These are phyloP conservation scores for Laspeyria flexula DNA, from an alignment of 2,888 invertebrate species.

Conservation along the genomic window DNA sequence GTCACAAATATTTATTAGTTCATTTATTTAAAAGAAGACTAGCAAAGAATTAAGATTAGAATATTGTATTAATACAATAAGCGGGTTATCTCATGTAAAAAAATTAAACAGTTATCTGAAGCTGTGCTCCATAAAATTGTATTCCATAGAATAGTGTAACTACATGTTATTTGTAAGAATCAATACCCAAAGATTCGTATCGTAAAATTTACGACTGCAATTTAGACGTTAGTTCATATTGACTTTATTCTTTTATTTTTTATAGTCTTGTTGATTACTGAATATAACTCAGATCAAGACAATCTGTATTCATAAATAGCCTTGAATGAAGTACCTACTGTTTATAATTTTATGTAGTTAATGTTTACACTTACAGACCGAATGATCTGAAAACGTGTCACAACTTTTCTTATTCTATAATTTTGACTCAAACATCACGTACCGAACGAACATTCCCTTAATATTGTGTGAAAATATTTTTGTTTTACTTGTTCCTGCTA, in stretches of 20 bases:
- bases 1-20: too few species aligned
- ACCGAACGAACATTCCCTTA: too few species aligned
- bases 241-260: conserved; percentile 14
- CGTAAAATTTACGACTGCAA: conserved; percentile 29
- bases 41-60: not conserved
- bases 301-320: not conserved
- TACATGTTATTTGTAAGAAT: conserved; percentile 1
- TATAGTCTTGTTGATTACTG: conserved; percentile 4
- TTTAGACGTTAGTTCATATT: conserved; percentile 14
- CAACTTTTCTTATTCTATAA: too few species aligned
- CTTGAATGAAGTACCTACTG: too few species aligned
- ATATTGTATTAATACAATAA: not conserved
- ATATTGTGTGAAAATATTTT: not conserved
- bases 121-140: not conserved
- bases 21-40: too few species aligned
- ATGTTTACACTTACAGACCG: too few species aligned
- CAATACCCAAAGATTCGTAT: conserved; percentile 14
- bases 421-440: not conserved
- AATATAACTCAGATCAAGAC: not conserved
- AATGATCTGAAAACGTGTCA: too few species aligned
- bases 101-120: not conserved
- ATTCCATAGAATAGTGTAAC: not conserved
- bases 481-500: not conserved
- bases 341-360: too few species aligned
- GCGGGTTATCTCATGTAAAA: not conserved